Evolutionary conservation across 1,140 invertebrate genomes (phyloP).

Genomic region (Papilio xuthus): DNA sequence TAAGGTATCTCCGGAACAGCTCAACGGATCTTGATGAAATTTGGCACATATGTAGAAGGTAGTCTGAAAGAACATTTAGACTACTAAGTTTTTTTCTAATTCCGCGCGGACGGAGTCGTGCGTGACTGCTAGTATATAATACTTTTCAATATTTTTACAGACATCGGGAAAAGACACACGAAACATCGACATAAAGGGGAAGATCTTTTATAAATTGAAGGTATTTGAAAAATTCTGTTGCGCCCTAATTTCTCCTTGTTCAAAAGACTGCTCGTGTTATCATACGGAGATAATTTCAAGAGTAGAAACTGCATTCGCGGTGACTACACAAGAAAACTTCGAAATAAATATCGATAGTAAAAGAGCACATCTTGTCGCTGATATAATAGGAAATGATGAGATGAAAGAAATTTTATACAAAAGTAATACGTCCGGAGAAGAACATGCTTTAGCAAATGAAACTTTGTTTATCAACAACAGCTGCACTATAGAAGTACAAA

Average conservation of each 20-base stretch:
- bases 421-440: slow-evolving; percentile 48
- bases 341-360: slow-evolving; percentile 59
- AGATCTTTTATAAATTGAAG: slow-evolving; percentile 76
- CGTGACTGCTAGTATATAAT: too few species aligned
- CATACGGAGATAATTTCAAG: slow-evolving; percentile 55
- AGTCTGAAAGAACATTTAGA: too few species aligned
- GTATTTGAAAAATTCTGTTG: slow-evolving; percentile 72
- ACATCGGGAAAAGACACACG: slow-evolving; percentile 69
- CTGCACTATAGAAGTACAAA: slow-evolving; percentile 62
- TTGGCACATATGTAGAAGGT: too few species aligned
- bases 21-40: too few species aligned
- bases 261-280: slow-evolving; percentile 64
- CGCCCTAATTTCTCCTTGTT: slow-evolving; percentile 71
- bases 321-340: slow-evolving; percentile 53
- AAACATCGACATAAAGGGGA: slow-evolving; percentile 68
- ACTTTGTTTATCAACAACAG: slow-evolving; percentile 29
- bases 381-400: slow-evolving; percentile 73
- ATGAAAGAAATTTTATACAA: slow-evolving; percentile 72
- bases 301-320: slow-evolving; percentile 57
- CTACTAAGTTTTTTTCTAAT: too few species aligned
- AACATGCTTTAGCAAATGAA: slow-evolving; percentile 47
- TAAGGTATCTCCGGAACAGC: too few species aligned
- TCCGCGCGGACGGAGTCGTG: too few species aligned
- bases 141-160: slow-evolving; percentile 49
- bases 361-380: slow-evolving; percentile 70